Conservation (phyloP, 2,888 invertebrate genomes). For the Thereva unica region DNA sequence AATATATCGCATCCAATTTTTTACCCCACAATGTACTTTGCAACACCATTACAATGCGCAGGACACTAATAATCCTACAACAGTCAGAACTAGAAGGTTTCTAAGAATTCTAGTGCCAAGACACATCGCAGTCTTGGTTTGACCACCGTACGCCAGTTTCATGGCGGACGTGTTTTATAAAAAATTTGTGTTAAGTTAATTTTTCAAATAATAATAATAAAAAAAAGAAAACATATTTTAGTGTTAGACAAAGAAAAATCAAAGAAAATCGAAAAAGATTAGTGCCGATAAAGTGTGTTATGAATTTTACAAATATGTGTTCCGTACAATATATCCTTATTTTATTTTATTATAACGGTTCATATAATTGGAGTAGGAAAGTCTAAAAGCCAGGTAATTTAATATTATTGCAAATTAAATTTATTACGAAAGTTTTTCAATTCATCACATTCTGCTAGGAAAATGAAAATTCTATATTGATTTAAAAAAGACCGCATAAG, state of each 20-base stretch:
- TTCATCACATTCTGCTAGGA: no score
- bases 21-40: no score
- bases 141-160: constrained; percentile 49
- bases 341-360: constrained; percentile 59
- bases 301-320: constrained; percentile 54
- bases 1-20: no score
- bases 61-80: no score
- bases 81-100: no score
- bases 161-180: constrained; percentile 48
- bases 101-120: no score
- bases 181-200: constrained; percentile 19
- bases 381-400: constrained; percentile 33
- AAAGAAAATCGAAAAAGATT: neutral
- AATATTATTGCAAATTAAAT: no score
- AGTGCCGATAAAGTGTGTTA: constrained; percentile 12
- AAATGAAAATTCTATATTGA: no score
- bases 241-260: neutral
- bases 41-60: no score
- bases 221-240: constrained; percentile 7
- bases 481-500: no score
- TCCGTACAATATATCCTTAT: constrained; percentile 57
- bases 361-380: constrained; percentile 59
- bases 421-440: no score
- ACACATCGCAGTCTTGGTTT: constrained; percentile 27
- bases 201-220: constrained; percentile 18